These are phyloP conservation scores for Lochmaea crataegi DNA, from an alignment of 2,888 invertebrate genomes.

Conservation along the genomic window DNA sequence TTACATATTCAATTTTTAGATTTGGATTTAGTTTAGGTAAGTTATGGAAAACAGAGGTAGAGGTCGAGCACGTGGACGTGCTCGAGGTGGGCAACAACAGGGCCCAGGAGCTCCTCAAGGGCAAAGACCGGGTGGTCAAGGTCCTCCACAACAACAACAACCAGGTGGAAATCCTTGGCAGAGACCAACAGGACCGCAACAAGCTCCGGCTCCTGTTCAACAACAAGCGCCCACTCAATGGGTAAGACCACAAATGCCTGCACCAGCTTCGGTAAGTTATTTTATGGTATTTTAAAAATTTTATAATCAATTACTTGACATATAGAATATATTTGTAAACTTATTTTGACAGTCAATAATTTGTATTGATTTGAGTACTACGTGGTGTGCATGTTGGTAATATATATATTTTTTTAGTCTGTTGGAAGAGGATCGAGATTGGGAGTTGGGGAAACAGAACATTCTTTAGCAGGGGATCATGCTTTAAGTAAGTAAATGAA, in stretches of 20 bases:
- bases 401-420: slow-evolving; percentile 23
- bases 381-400: not conserved
- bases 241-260: slow-evolving; percentile 41
- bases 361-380: not conserved
- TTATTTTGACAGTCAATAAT: not conserved
- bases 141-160: slow-evolving; percentile 14
- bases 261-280: slow-evolving; percentile 40
- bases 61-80: slow-evolving; percentile 62
- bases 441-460: slow-evolving; percentile 36
- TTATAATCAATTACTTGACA: too few relatives aligned
- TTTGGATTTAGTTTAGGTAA: not conserved
- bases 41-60: slow-evolving; percentile 54
- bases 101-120: slow-evolving; percentile 24
- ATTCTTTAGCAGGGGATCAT: slow-evolving; percentile 14
- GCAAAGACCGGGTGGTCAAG: slow-evolving; percentile 27
- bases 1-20: not conserved
- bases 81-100: slow-evolving; percentile 47
- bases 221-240: slow-evolving; percentile 40
- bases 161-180: slow-evolving; percentile 49
- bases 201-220: slow-evolving; percentile 40
- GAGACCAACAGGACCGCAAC: slow-evolving; percentile 41
- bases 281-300: not conserved
- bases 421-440: slow-evolving; percentile 38
- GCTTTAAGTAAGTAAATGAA: slow-evolving; percentile 33
- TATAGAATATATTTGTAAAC: too few relatives aligned